Conservation (phyloP, 2,797 vertebrate species). For the Cheracebus regulus region DNA sequence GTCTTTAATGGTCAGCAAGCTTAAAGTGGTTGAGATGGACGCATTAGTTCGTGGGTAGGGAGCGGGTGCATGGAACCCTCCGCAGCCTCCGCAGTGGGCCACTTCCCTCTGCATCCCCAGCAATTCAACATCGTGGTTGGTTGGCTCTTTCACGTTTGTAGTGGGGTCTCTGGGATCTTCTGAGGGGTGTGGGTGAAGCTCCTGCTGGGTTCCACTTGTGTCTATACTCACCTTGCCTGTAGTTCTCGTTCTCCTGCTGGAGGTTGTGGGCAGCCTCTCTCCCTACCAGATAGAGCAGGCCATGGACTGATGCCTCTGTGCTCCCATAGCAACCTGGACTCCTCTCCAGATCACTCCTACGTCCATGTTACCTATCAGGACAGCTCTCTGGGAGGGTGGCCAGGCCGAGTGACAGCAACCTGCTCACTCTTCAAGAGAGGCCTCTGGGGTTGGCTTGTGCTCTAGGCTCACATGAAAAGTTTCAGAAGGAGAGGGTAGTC, state of each 20-base stretch:
- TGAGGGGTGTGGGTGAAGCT: neutral
- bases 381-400: neutral
- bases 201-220: neutral
- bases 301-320: neutral
- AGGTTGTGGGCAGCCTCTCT: neutral
- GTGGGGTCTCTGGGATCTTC: neutral
- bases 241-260: neutral
- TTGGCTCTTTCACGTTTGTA: neutral
- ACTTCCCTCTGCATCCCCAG: neutral
- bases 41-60: neutral
- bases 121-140: too few relatives aligned
- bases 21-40: neutral
- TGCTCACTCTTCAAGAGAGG: neutral
- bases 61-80: neutral
- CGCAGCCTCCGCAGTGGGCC: neutral
- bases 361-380: neutral
- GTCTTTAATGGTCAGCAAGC: slow-evolving; percentile 1
- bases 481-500: neutral
- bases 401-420: neutral
- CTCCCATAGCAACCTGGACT: neutral
- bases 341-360: neutral
- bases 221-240: neutral
- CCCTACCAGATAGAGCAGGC: neutral
- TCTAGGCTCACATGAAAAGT: neutral
- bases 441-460: neutral